Base-by-base conservation (phyloP, 2,113 vertebrate genomes). In the Ctenomys sociabilis region DNA sequence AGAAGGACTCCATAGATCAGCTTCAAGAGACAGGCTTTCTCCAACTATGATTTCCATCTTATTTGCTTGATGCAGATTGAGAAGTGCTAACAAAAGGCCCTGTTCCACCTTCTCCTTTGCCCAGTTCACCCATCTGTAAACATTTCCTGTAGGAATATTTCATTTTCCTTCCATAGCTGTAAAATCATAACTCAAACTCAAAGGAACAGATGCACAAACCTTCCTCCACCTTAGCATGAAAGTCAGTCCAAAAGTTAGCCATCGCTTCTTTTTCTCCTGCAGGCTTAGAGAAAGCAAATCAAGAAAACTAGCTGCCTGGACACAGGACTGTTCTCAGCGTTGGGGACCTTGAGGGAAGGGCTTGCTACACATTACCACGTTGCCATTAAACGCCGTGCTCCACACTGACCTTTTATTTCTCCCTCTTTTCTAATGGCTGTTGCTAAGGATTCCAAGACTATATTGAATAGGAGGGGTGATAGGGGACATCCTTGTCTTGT, bases 271-370 rank as follows among this genome's bases (percentile, higher is more conserved):
- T 83, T n/a, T 73, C 32, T 2, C n/a, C 12, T 28, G 30, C 0
- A 88, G 45, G 40, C 37, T 82, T 72, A 70, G 75, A 85, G 90
- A 93, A 96, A 84, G 28, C 84, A 68, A 84, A 57, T 19, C 32
- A 66, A 81, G 84, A 43, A 95, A 66, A 63, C 3, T 7, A 57
- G 28, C 3, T 40, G 70, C 64, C 49, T 4, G 5, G 54, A 90
- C 26, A 40, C 30, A 49, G 28, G 49, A 88, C 35, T 40, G 70
- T 77, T 72, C 85, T 30, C 40, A 43, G 68, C 81, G 37, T 37
- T 37, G 49, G 35, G 45, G 40, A 80, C 8, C 22, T 12, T 52
- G 0, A 45, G 59, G n/a, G 52, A 88, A 82, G 2, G 22, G n/a
- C 32, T n/a, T 24, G 6, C 3, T 91, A 22, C 8, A 13, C 5